Conservation (phyloP, 2,888 invertebrate species). For the Eilema sororculum region DNA sequence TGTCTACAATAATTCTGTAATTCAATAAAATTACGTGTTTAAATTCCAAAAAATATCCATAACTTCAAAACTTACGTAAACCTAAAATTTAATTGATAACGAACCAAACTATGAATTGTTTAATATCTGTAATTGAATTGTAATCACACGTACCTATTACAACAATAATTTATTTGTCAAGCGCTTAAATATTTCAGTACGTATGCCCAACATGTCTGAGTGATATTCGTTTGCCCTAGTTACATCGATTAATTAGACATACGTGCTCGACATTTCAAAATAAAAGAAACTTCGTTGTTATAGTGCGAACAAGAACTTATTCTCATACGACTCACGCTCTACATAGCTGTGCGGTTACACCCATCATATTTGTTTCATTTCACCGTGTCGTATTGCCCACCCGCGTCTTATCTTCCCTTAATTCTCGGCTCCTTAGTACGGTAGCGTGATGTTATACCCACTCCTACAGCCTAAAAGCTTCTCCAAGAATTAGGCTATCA, state of each 20-base stretch:
- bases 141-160: too few species aligned
- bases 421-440: not conserved
- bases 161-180: not conserved
- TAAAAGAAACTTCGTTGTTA: conserved; percentile 3
- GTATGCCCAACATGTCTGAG: not conserved
- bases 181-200: not conserved
- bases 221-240: not conserved
- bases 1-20: not conserved
- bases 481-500: not conserved
- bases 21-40: not conserved
- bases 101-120: not conserved
- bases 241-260: conserved; percentile 5
- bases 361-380: not conserved
- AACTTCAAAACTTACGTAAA: too few species aligned
- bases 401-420: not conserved
- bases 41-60: too few species aligned
- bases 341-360: too few species aligned
- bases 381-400: not conserved
- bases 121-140: too few species aligned
- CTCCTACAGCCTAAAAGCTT: not conserved
- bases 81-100: not conserved
- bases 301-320: conserved; percentile 33
- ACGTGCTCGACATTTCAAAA: conserved; percentile 5
- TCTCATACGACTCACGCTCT: conserved; percentile 40
- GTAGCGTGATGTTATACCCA: not conserved